These are phyloP conservation scores for Drosophila repleta DNA, from an alignment of 1,140 invertebrate genomes.

Conservation along the genomic window DNA sequence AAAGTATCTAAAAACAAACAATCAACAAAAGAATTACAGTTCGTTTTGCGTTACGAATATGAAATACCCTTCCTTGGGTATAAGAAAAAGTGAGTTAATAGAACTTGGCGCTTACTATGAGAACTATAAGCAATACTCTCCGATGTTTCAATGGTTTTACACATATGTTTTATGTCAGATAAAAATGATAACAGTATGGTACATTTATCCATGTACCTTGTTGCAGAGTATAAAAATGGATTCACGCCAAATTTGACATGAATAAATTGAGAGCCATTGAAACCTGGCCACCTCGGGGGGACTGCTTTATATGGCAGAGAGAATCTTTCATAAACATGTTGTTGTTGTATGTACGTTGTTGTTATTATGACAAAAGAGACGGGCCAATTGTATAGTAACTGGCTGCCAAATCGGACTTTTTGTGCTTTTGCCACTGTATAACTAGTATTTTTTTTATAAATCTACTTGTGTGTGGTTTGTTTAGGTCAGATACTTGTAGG, in stretches of 20 bases:
- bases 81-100: too few species aligned
- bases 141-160: too few species aligned
- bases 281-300: constrained; percentile 23
- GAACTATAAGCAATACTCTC: too few species aligned
- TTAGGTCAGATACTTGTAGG: too few species aligned
- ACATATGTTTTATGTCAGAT: too few species aligned
- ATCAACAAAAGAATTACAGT: neutral
- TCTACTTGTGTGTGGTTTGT: too few species aligned
- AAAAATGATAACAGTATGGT: too few species aligned
- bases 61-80: neutral
- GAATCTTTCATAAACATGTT: too few species aligned
- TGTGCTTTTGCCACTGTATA: constrained; percentile 9
- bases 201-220: neutral
- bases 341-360: too few species aligned
- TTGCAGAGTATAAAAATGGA: constrained; percentile 59
- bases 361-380: constrained; percentile 60
- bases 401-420: constrained; percentile 57
- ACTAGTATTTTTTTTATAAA: constrained; percentile 5
- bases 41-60: neutral
- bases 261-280: constrained; percentile 75
- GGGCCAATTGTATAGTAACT: constrained; percentile 59
- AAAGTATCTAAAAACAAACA: constrained; percentile 26
- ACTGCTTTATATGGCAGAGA: neutral
- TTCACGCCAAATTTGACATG: constrained; percentile 79
- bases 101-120: too few species aligned